Percentiles rank a stretch among this genome's conserved stretches.
These are phyloP conservation scores for Chiroxiphia lanceolata DNA, from an alignment of 2,797 vertebrate species.

Conservation along the genomic window DNA sequence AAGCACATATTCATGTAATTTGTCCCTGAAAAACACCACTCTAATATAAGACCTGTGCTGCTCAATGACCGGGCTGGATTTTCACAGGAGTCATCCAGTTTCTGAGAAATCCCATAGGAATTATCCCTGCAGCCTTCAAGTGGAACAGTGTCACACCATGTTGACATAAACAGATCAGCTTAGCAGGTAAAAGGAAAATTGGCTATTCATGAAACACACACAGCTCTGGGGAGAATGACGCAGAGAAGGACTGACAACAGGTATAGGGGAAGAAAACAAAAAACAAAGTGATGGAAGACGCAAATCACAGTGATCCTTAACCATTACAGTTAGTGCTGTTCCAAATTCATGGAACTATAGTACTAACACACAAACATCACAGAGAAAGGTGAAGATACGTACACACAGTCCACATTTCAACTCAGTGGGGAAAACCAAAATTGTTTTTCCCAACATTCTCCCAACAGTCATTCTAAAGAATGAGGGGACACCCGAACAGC, in stretches of 20 bases:
- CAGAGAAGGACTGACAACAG: background rate
- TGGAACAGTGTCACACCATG: background rate
- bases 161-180: background rate
- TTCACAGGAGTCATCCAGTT: background rate
- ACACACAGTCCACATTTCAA: background rate
- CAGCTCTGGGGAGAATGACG: fast-evolving
- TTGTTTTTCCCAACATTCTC: background rate
- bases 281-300: background rate
- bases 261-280: background rate
- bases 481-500: background rate
- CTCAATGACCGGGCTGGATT: background rate
- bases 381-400: background rate
- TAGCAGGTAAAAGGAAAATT: background rate
- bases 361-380: background rate
- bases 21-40: background rate
- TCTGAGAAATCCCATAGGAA: background rate
- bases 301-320: background rate
- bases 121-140: background rate
- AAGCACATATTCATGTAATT: background rate
- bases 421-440: background rate
- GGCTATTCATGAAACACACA: background rate
- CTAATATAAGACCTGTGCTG: background rate
- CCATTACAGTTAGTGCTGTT: background rate
- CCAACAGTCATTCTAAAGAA: background rate
- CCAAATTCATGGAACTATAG: background rate